Evolutionary conservation across 2,888 invertebrate species (phyloP), one percentile per base, ranked within the genome.

Genomic region (Drosophila diplacantha): DNA sequence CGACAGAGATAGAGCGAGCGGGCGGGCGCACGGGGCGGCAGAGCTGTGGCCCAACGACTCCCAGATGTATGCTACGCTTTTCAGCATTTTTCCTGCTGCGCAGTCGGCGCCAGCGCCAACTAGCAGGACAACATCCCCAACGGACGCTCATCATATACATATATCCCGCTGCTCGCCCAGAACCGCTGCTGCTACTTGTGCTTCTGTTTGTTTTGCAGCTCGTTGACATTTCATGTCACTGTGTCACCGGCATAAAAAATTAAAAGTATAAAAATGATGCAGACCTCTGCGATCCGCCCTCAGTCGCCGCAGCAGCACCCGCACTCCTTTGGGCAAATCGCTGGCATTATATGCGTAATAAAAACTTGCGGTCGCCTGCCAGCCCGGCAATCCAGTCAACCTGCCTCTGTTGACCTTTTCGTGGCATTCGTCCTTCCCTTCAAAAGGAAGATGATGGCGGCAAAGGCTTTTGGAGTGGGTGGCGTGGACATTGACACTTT

Each of bases 191-290:
- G 18, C 26, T 37, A 29, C 44, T 46, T 3, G 34, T 32, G 46
- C 50, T 53, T 51, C 56, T 78, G 80, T 83, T 83, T 81, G 75
- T 69, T 83, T 83, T 79, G 73, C 72, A 80, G 80, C 79, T 79
- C 82, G 84, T 80, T 83, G 79, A 82, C 79, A 83, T 83, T 83
- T 80, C 67, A 80, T 83, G 79, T 80, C 84, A 83, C 79, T 83
- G 80, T 81, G 79, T 82, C 79, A 81, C 63, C 69, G 84, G 69
- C 79, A 83, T 80, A 71, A 76, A 80, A 83, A 82, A 82, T 80
- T 82, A 82, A 83, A 79, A 71, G 80, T 79, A 81, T 79, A 83
- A 79, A 83, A 81, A 81, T 81, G 69, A 71, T 81, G 82, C 67
- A 69, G 65, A 63, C 64, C 68, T 29, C 50, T 26, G 41, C 37